phyloP scores from a whole-genome alignment of 2,113 vertebrate genomes.

The Ceratotherium simum region DNA sequence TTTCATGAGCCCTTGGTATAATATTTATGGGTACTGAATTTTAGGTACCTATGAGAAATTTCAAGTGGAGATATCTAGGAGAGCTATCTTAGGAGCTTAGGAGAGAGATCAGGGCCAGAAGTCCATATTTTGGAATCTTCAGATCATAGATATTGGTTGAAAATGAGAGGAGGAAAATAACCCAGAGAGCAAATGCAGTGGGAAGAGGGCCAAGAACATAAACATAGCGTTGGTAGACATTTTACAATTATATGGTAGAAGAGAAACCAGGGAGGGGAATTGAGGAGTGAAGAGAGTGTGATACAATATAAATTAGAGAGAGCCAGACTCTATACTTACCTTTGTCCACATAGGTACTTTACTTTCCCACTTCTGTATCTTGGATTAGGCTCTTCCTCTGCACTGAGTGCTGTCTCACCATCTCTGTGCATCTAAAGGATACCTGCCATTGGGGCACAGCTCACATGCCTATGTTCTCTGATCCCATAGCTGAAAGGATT shows the following conservation, averaged over 20 bases:
- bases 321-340: neutral
- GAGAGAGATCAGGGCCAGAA: neutral
- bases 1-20: neutral
- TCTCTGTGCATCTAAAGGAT: neutral
- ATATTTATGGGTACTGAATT: neutral
- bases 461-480: neutral
- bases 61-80: neutral
- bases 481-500: neutral
- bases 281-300: neutral
- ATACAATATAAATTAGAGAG: neutral
- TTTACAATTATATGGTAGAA: neutral
- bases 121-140: neutral
- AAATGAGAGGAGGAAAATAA: neutral
- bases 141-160: slow-evolving; percentile 10
- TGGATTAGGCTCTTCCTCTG: neutral
- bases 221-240: neutral
- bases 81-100: neutral
- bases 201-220: neutral
- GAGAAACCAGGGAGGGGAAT: neutral
- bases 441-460: neutral
- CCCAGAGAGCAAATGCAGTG: neutral
- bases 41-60: neutral
- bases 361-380: neutral
- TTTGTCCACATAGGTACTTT: neutral
- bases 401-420: neutral